Conservation (phyloP, 2,888 invertebrate genomes). For the Drosophila flavopinicola region DNA sequence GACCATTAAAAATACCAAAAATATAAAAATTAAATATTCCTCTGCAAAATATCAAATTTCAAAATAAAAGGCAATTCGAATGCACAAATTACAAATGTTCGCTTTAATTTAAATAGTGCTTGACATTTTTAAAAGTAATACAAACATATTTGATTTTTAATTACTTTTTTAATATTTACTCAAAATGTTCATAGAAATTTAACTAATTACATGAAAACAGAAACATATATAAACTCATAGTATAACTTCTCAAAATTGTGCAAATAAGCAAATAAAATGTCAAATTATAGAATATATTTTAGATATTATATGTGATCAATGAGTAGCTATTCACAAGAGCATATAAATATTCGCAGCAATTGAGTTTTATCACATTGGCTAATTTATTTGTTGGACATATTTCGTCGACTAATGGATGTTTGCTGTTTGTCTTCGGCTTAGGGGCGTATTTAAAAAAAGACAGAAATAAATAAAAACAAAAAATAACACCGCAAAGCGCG, state of each 20-base stretch:
- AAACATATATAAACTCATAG: too few species aligned
- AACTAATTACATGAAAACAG: too few species aligned
- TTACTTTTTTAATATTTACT: too few species aligned
- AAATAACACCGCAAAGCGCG: conserved; percentile 62
- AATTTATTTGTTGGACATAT: conserved; percentile 5
- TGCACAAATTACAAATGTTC: too few species aligned
- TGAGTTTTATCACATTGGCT: conserved; percentile 14
- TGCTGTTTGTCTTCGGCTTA: conserved; percentile 63
- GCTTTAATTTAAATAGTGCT: too few species aligned
- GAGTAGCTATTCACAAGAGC: conserved; percentile 3
- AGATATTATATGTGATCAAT: not conserved
- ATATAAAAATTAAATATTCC: not conserved
- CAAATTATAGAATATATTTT: too few species aligned
- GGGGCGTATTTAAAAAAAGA: conserved; percentile 39
- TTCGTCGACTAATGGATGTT: conserved; percentile 66
- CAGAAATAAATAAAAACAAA: conserved; percentile 12
- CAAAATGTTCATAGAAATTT: too few species aligned
- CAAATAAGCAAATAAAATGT: too few species aligned
- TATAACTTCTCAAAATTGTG: too few species aligned
- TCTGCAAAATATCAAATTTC: too few species aligned
- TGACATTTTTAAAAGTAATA: conserved; percentile 31
- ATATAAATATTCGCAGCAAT: conserved; percentile 1
- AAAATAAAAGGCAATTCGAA: too few species aligned
- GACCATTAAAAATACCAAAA: not conserved
- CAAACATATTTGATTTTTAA: too few species aligned